These are phyloP conservation scores for Barnardius zonarius DNA, from an alignment of 2,113 vertebrate genomes.

Conservation along the genomic window DNA sequence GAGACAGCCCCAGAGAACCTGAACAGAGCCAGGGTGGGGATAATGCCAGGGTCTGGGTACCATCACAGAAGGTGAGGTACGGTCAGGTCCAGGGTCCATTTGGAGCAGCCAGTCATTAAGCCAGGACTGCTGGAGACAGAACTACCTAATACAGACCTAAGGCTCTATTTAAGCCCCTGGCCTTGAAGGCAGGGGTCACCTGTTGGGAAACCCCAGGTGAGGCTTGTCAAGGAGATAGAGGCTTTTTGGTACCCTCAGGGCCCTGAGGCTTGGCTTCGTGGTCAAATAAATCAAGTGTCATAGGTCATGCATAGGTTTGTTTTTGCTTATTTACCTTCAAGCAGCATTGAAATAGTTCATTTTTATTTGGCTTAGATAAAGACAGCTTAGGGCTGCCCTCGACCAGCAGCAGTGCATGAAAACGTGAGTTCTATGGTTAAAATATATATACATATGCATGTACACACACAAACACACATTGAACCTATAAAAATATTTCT, in stretches of 20 bases:
- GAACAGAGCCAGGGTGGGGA: background rate
- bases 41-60: background rate
- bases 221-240: background rate
- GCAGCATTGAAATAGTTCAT: background rate
- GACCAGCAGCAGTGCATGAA: background rate
- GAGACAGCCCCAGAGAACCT: background rate
- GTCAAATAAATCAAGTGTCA: background rate
- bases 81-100: background rate
- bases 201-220: accelerated
- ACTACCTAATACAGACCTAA: too few species aligned
- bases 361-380: background rate
- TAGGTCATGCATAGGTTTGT: background rate
- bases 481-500: background rate
- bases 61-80: accelerated
- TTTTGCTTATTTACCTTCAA: background rate
- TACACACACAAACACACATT: background rate
- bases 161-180: background rate
- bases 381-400: background rate
- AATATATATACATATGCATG: accelerated
- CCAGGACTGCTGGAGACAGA: background rate
- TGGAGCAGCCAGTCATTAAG: background rate
- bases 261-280: background rate
- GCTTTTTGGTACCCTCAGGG: background rate
- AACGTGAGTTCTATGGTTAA: background rate
- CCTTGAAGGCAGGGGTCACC: accelerated